Base-by-base conservation (phyloP, 2,888 invertebrate genomes). In the Acleris cristana region DNA sequence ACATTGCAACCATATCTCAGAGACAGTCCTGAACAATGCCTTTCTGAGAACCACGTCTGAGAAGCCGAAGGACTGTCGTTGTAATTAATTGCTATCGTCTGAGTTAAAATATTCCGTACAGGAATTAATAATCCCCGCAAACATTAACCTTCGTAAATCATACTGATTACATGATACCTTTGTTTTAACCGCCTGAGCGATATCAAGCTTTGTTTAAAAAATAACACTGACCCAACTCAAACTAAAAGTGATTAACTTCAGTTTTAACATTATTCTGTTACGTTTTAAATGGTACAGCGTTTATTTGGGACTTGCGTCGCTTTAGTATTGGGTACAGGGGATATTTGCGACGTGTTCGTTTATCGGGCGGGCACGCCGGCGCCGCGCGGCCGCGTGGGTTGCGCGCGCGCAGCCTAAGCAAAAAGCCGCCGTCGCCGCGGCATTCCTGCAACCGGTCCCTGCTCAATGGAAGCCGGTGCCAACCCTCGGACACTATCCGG, bases 371-470 rank as follows among this genome's bases (percentile, higher is more conserved):
- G 78, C 76, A 55, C 26, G 76, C 74, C 78, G 85, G 84, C 85
- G 85, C 82, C 84, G 82, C 73, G 75, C 74, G 83, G 72, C 81
- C 87, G 89, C 87, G 88, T 88, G 87, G 89, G 88, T 74, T 77
- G 84, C 80, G 84, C 79, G 73, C 82, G 79, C 83, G 86, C 83
- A 84, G 77, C 65, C 71, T 69, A 84, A 83, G 87, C 89, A 89
- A 89, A 89, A 89, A 88, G 86, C 87, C 86, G 87, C 82, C 78
- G 76, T 80, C 74, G 78, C 75, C 14, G 81, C 85, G 83, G 88
- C 90, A 90, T 90, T 91, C 90, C 90, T 79, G 78, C 78, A 90
- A 91, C 92, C 91, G 90, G 91, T 91, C 85, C 76, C 69, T 69
- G 73, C 85, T 90, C 89, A 91, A 90, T 91, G 87, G 85, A 84